Evolutionary conservation across 1,140 invertebrate genomes (phyloP), one percentile per base, ranked within the genome.

Genomic region (Procambarus virginalis): DNA sequence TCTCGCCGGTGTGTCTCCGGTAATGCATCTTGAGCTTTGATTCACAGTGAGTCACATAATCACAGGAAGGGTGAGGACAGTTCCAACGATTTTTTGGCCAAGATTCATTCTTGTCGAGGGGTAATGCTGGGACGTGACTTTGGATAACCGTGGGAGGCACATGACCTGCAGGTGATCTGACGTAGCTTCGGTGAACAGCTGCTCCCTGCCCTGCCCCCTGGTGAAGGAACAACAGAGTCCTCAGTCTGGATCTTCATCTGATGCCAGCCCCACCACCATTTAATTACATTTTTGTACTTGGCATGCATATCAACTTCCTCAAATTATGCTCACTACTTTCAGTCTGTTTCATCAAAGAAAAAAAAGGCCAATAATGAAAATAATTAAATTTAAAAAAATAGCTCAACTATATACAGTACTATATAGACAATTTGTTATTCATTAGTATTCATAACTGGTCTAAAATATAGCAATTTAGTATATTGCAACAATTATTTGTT

Each of bases 181-280:
- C 46, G 82, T 70, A 84, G 46, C 82, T 75, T 22, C 68, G 68
- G 10, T 70, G 58, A 45, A 34, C 22, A 64, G 48, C 79, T 34
- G 45, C 86, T 77, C 73, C 84, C 34, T 86, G 68, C 58, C 84
- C 84, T 79, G 79, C 51, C 70, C 86, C 79, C 86, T 89, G 86
- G 64, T 82, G 87, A 89, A 89, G 87, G 80, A 89, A 89, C 87
- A 89, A 89, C 81, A 89, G 75, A 89, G 87, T 89, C 87, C 81
- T 89, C 87, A 89, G 87, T 89, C 73, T 89, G 68, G n/a, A 73
- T 22, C 68, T 73, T 73, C 68, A 73, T 73, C 68, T 45, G n/a
- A 73, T 9, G 68, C n/a, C n/a, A 20, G 6, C 68, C 68, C 68
- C 68, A 73, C n/a, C n/a, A 73, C 68, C 64, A 34, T 34, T 34